Evolutionary conservation across 2,113 vertebrate genomes (phyloP).

Genomic region (Grus americana): DNA sequence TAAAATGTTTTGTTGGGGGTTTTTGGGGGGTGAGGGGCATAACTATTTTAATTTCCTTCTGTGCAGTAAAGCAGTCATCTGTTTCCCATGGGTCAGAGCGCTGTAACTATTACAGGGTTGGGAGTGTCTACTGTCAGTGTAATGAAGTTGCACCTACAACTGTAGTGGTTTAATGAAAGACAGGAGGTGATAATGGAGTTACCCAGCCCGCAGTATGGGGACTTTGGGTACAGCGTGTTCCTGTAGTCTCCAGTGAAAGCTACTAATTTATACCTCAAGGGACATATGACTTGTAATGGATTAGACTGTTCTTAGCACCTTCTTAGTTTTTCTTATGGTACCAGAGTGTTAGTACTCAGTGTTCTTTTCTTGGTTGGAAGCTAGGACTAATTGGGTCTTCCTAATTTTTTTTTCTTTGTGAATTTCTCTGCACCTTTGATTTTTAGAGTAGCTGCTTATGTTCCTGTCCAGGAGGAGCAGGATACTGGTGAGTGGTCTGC

Average conservation of each 20-base stretch:
- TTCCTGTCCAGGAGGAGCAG: neutral
- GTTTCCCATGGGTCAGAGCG: neutral
- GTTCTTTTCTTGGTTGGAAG: neutral
- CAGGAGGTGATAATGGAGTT: neutral
- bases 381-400: neutral
- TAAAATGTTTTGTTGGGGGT: neutral
- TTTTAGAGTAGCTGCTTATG: neutral
- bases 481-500: neutral
- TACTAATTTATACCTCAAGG: neutral
- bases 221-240: neutral
- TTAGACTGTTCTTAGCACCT: neutral
- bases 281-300: fast-evolving
- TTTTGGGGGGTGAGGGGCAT: neutral
- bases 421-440: neutral
- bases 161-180: neutral
- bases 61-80: neutral
- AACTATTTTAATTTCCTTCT: neutral
- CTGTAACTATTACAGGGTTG: neutral
- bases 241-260: neutral
- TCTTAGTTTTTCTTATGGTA: neutral
- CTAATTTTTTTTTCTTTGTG: neutral
- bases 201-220: neutral
- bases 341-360: neutral
- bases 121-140: neutral
- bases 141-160: neutral